phyloP scores from a whole-genome alignment of 2,888 invertebrate species.

The Lypha dubia region DNA sequence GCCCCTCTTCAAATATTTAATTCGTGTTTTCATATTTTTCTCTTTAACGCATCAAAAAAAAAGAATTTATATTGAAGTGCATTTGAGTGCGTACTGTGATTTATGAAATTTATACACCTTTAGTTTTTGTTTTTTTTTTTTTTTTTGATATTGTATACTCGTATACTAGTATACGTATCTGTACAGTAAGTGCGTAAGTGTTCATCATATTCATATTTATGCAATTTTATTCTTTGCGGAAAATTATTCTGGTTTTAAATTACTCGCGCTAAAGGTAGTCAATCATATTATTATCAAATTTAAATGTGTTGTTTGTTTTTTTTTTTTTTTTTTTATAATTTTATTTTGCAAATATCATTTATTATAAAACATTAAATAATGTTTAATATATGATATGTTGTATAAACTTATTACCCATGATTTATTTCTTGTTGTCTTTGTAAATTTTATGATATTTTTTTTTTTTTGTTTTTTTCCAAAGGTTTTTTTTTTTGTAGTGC shows the following conservation, averaged over 20 bases:
- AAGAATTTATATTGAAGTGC: constrained; percentile 21
- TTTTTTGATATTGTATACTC: neutral
- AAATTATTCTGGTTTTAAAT: constrained; percentile 63
- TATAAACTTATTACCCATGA: constrained; percentile 42
- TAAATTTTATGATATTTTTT: too few relatives aligned
- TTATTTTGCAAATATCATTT: constrained; percentile 58
- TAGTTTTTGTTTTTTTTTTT: too few relatives aligned
- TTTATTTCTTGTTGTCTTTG: constrained; percentile 11
- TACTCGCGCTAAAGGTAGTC: constrained; percentile 70
- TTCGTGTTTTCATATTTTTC: neutral
- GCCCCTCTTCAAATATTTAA: neutral
- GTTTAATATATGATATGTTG: constrained; percentile 48
- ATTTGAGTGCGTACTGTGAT: constrained; percentile 50
- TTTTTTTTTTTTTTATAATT: constrained; percentile 28
- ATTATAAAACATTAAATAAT: constrained; percentile 61
- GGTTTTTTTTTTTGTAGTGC: constrained; percentile 1
- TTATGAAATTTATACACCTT: constrained; percentile 55
- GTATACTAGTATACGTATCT: too few relatives aligned
- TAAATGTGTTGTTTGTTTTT: constrained; percentile 45
- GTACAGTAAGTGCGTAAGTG: constrained; percentile 11
- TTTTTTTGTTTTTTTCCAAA: constrained; percentile 16
- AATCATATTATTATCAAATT: constrained; percentile 72
- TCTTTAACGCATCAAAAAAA: neutral
- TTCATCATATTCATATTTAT: neutral
- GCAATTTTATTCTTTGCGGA: constrained; percentile 13